Base-by-base conservation (phyloP, 2,888 invertebrate species). In the Lasioglossum calceatum region DNA sequence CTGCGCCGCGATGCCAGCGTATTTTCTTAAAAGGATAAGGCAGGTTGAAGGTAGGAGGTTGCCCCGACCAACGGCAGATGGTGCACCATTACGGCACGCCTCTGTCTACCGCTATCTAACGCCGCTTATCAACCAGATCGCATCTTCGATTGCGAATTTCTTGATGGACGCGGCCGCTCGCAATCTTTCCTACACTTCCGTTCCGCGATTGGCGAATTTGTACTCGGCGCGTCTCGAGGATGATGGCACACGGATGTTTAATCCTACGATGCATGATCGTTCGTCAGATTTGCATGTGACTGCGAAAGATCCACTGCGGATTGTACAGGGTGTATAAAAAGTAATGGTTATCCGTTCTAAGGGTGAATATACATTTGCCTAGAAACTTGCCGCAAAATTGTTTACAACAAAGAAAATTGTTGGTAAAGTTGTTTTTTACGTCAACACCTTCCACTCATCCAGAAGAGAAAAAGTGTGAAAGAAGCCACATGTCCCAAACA, bases 51-150 rank as follows among this genome's bases (percentile, higher is more conserved):
- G 84, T 64, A 81, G 64, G 71, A 85, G 89, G 84, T 92, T 92
- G 84, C 50, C 42, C 27, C 75, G 74, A 70, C 76, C 42, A 82
- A 76, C 91, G 87, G 82, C 88, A 93, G 93, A 93, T 93, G 93
- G 93, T 89, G 92, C 92, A 90, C 90, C 88, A 86, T 89, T 87
- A 86, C 92, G 85, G 93, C 27, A 61, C 19, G 61, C 58, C 61
- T 61, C 71, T 67, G 44, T 71, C 32, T 67, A 36, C 67, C 19
- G 36, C 8, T 67, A 67, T 67, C 58, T 70, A 10, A 61, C 50
- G 47, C 50, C 16, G 78, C 50, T 77, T 77, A 70, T 86, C 64
- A 47, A 27, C n/a, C 32, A 32, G 73, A 82, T 85, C 75, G 16
- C n/a, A 39, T 19, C 19, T 23, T 12, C 23, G 50, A 27, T 81